Conservation (phyloP, 2,113 vertebrate genomes). For the Physeter macrocephalus region DNA sequence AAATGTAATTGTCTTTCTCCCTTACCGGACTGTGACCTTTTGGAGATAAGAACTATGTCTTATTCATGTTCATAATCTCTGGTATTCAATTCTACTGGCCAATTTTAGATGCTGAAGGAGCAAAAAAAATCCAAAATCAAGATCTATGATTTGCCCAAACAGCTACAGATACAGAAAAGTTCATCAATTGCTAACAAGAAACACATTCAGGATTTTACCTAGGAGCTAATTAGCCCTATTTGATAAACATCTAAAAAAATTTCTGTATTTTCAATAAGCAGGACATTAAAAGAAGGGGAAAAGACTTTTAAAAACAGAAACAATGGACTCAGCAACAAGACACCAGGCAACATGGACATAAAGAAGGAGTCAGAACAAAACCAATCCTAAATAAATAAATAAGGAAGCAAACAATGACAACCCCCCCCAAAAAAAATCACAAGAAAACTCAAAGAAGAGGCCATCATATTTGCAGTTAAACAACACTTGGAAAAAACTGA, state of each 20-base stretch:
- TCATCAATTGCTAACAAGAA: background rate
- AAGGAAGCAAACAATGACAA: background rate
- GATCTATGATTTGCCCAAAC: background rate
- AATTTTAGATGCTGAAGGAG: background rate
- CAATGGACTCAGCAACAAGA: background rate
- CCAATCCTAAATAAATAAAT: background rate
- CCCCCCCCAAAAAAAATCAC: rapidly evolving
- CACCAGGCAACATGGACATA: background rate
- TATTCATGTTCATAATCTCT: background rate
- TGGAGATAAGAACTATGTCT: background rate
- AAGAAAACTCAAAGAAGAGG: background rate
- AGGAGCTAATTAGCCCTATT: background rate
- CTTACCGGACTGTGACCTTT: background rate
- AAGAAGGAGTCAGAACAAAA: background rate
- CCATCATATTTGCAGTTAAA: background rate
- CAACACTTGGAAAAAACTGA: background rate
- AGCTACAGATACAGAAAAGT: background rate
- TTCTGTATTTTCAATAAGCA: background rate
- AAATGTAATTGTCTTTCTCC: background rate
- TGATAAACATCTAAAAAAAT: background rate
- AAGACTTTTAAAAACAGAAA: background rate
- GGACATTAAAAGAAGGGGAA: background rate
- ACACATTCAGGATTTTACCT: background rate
- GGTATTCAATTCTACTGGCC: background rate
- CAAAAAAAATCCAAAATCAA: background rate